A percentile compares a stretch with the other conserved stretches of the same genome.
phyloP scores from a whole-genome alignment of 2,113 vertebrate genomes.

The Bujurquina vittata region DNA sequence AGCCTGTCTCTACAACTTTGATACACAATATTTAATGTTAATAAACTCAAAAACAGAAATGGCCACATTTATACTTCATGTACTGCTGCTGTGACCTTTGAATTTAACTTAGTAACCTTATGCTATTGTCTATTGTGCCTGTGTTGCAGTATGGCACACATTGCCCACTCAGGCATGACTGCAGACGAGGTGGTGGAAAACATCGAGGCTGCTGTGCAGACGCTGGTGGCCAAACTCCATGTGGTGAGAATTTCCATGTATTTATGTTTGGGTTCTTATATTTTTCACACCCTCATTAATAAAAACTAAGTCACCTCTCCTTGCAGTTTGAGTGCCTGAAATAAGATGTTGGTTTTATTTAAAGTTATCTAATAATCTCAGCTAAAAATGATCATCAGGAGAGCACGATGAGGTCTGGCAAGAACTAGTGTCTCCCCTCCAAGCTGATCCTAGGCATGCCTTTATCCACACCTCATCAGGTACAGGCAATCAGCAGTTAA shows the following conservation, averaged over 20 bases:
- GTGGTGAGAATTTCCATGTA: slow-evolving; percentile 74
- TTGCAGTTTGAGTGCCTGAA: too few species aligned
- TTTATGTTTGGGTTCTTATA: neutral
- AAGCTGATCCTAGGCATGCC: too few species aligned
- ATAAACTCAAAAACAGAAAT: neutral
- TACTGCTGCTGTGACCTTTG: neutral
- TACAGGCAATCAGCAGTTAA: too few species aligned
- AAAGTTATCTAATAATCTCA: too few species aligned
- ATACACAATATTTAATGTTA: slow-evolving; percentile 44
- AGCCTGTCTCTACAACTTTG: slow-evolving; percentile 78
- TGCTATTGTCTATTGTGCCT: rapidly evolving
- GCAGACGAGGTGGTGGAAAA: slow-evolving; percentile 83
- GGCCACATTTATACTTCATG: neutral
- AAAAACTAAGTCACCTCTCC: too few species aligned
- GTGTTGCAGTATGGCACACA: slow-evolving; percentile 79
- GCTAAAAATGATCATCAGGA: too few species aligned
- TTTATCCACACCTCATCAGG: too few species aligned
- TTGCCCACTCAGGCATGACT: slow-evolving; percentile 86
- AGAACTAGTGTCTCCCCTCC: too few species aligned
- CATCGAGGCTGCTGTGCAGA: slow-evolving; percentile 73
- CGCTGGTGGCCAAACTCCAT: slow-evolving; percentile 77
- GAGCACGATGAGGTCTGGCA: too few species aligned
- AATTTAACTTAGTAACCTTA: neutral
- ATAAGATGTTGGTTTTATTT: too few species aligned
- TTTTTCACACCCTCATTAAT: neutral